phyloP scores from a whole-genome alignment of 2,113 vertebrate species.

The Columbina picui region DNA sequence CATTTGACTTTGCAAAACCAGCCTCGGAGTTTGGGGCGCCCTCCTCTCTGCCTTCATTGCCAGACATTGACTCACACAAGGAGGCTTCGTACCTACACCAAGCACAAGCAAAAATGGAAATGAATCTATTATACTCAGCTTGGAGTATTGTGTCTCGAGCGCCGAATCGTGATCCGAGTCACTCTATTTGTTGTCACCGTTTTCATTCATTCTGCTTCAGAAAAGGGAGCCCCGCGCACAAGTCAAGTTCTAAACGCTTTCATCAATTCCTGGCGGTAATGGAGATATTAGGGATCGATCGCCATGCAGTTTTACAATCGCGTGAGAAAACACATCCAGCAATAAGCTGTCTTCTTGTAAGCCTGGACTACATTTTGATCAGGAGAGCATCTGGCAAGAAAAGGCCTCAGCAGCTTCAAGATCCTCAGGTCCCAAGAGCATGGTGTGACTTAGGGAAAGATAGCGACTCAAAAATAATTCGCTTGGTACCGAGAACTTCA shows the following conservation, averaged over 20 bases:
- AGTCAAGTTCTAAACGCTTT: neutral
- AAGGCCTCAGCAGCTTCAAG: neutral
- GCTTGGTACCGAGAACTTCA: neutral
- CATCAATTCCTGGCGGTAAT: neutral
- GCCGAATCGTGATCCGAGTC: neutral
- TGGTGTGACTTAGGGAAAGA: neutral
- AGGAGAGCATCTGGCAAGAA: neutral
- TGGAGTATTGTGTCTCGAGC: neutral
- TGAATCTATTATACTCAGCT: neutral
- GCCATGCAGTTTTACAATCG: accelerated
- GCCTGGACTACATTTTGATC: neutral
- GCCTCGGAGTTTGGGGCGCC: neutral
- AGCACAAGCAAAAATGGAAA: conserved; percentile 27
- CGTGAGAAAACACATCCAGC: accelerated
- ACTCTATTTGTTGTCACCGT: neutral
- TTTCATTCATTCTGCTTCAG: neutral
- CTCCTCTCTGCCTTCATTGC: neutral
- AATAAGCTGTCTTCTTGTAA: neutral
- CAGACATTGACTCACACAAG: neutral
- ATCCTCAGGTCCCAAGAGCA: neutral
- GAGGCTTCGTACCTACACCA: neutral
- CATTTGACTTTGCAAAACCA: neutral
- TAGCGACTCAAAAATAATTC: neutral
- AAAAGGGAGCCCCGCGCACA: neutral
- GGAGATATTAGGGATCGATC: neutral